Evolutionary conservation across 2,113 vertebrate species (phyloP), one percentile per base, ranked within the genome.

Genomic region (Caretta caretta): DNA sequence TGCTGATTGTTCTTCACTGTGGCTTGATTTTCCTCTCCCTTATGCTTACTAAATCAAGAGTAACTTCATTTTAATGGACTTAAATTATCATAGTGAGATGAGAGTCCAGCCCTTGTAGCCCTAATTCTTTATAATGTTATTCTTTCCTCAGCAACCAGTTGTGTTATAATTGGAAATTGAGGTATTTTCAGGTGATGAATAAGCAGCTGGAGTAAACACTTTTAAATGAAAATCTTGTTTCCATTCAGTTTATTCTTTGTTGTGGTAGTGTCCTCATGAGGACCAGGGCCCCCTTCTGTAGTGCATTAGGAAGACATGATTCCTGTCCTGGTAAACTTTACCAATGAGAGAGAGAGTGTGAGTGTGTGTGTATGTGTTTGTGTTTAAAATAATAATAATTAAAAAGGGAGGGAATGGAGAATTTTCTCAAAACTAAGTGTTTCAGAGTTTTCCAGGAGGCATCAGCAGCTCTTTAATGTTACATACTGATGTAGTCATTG

Each of bases 401-500:
- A 62, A 79, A 46, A 2, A 83, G 27, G 59, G 65, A 20, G 85
- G n/a, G 85, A 87, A 27, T 42, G 16, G 25, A 59, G 80, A 51
- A 48, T 80, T 2, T 10, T 9, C 69, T 72, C 57, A 54, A 82
- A 82, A 42, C 54, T n/a, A 59, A 48, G 42, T 56, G 25, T 87
- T 93, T 87, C 16, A 2, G 59, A 90, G 80, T 81, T 87, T 96
- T 94, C 84, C 65, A 82, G 53, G 62, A 90, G 80, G 53, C 56
- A 84, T 92, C 90, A 93, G 69, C 87, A 94, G 48, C 86, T 88
- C 75, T 50, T 95, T 94, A 96, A 88, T 90, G 81, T 25, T 96
- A 97, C 92, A 93, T 96, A 88, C 92, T 93, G 84, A 62, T 95
- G 93, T 95, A 86, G 93, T 95, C 94, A 92, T 87, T 97, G 93